A percentile compares a stretch with the other conserved stretches of the same genome.
Conservation (phyloP, 2,888 invertebrate species). For the Pachydiplax longipennis region DNA sequence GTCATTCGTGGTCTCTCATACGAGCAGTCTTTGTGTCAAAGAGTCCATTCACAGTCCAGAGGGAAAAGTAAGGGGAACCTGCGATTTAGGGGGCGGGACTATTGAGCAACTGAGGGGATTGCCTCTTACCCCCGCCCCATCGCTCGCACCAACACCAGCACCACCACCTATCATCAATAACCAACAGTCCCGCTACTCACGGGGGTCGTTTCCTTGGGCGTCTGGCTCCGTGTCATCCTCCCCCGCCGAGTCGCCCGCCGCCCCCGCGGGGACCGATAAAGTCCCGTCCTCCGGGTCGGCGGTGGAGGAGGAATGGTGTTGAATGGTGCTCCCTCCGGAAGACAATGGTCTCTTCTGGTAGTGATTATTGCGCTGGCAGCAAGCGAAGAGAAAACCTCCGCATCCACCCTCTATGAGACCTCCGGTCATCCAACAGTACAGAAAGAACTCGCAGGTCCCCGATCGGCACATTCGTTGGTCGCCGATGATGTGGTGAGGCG, state of each 20-base stretch:
- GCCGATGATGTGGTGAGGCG: conserved; percentile 49
- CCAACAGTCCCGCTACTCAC: conserved; percentile 65
- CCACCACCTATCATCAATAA: neutral
- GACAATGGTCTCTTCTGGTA: conserved; percentile 53
- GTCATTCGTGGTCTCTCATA: neutral
- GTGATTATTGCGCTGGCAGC: conserved; percentile 72
- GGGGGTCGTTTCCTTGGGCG: conserved; percentile 71
- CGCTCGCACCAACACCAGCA: neutral
- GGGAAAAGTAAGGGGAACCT: neutral
- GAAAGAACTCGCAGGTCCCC: conserved; percentile 89
- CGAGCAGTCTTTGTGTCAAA: too few species aligned
- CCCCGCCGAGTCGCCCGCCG: conserved; percentile 55
- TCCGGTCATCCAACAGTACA: conserved; percentile 90
- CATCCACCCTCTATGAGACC: conserved; percentile 87
- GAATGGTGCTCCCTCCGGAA: conserved; percentile 54
- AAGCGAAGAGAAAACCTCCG: conserved; percentile 80
- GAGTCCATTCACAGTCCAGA: neutral
- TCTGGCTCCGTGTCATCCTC: conserved; percentile 74
- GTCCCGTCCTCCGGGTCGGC: conserved; percentile 65
- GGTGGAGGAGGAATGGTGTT: conserved; percentile 55
- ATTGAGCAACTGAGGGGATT: neutral
- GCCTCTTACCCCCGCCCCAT: neutral
- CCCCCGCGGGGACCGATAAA: conserved; percentile 62
- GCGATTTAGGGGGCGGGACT: neutral
- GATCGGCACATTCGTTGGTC: conserved; percentile 66